phyloP scores from a whole-genome alignment of 1,140 invertebrate genomes.

The Macrobrachium rosenbergii region DNA sequence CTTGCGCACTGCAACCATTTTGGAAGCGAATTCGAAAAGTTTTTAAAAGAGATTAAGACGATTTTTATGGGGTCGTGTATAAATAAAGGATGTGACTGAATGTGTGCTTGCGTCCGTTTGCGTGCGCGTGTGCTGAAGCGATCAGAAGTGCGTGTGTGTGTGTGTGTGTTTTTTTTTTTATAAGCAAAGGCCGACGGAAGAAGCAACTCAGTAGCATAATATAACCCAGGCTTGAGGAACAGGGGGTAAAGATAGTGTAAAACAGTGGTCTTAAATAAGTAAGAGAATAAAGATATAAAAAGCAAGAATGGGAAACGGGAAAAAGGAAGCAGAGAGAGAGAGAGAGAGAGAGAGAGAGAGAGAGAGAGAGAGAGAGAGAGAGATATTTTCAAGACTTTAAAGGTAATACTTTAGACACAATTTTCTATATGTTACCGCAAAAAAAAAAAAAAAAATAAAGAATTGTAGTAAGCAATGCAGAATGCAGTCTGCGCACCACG shows the following conservation, averaged over 20 bases:
- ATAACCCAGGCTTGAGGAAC: neutral
- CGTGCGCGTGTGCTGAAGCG: neutral
- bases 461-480: neutral
- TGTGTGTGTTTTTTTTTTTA: neutral
- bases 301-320: neutral
- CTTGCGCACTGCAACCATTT: too few species aligned
- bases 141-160: neutral
- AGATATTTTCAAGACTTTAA: too few species aligned
- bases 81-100: neutral
- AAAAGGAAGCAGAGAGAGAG: neutral
- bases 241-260: neutral
- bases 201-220: too few species aligned
- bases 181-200: neutral
- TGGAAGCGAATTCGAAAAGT: too few species aligned
- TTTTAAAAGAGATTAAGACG: too few species aligned
- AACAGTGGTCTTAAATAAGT: too few species aligned
- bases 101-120: neutral
- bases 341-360: conserved; percentile 25
- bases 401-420: too few species aligned
- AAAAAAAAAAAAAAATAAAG: too few species aligned
- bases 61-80: too few species aligned
- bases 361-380: conserved; percentile 3
- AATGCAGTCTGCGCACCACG: neutral
- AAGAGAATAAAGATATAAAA: neutral
- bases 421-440: neutral